phyloP scores from a whole-genome alignment of 2,888 invertebrate species.

The Lathronympha strigana region DNA sequence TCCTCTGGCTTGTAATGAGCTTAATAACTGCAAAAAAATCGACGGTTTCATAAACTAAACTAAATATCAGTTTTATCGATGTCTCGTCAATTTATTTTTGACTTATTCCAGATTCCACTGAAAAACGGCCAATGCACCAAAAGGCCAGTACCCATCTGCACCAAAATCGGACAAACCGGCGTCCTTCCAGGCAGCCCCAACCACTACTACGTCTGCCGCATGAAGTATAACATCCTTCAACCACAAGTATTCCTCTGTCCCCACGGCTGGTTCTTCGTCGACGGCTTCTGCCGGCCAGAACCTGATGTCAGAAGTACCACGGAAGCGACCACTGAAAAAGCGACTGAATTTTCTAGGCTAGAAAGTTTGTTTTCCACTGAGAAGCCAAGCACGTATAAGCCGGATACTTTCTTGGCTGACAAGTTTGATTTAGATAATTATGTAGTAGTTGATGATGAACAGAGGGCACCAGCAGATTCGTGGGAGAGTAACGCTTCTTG shows the following conservation, averaged over 20 bases:
- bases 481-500: slow-evolving; percentile 54
- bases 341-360: slow-evolving; percentile 50
- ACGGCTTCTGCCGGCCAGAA: slow-evolving; percentile 68
- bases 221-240: slow-evolving; percentile 55
- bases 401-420: slow-evolving; percentile 76
- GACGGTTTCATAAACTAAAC: no score
- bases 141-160: slow-evolving; percentile 66
- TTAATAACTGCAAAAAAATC: no score
- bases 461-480: slow-evolving; percentile 57
- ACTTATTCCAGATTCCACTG: slow-evolving; percentile 62
- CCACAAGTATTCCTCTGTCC: slow-evolving; percentile 78
- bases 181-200: slow-evolving; percentile 62
- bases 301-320: slow-evolving; percentile 45
- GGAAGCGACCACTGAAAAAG: slow-evolving; percentile 40
- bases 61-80: neutral
- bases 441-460: slow-evolving; percentile 60
- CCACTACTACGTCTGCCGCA: slow-evolving; percentile 75
- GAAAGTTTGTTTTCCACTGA: slow-evolving; percentile 72
- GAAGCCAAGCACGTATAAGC: slow-evolving; percentile 58
- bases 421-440: slow-evolving; percentile 72
- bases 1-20: no score
- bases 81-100: neutral
- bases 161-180: slow-evolving; percentile 64
- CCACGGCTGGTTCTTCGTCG: slow-evolving; percentile 73
- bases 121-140: slow-evolving; percentile 66